phyloP scores from a whole-genome alignment of 2,888 invertebrate species.

The Andrena trimmerana region DNA sequence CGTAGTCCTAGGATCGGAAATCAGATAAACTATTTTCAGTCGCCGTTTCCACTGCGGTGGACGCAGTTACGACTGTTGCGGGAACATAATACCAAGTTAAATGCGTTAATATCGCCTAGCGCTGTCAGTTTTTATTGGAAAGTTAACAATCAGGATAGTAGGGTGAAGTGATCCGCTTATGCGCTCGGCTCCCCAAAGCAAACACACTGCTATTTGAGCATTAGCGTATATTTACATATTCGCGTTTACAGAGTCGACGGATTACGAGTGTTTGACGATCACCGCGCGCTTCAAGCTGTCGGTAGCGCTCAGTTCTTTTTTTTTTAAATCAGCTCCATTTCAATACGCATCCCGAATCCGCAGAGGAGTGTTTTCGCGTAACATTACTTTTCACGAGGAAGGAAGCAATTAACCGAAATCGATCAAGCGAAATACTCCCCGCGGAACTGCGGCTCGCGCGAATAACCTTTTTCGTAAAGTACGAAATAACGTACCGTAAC shows the following conservation, averaged over 20 bases:
- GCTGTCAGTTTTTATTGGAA: slow-evolving; percentile 26
- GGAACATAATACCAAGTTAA: slow-evolving; percentile 4
- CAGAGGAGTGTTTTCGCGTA: background rate
- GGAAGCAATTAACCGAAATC: slow-evolving; percentile 60
- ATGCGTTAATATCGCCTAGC: background rate
- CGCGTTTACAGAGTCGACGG: slow-evolving; percentile 50
- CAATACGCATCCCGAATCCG: background rate
- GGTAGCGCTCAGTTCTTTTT: background rate
- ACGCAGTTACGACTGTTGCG: background rate
- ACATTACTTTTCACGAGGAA: background rate
- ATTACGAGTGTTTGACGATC: slow-evolving; percentile 43
- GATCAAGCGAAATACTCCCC: slow-evolving; percentile 30
- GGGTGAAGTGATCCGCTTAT: slow-evolving; percentile 55
- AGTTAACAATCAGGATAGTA: slow-evolving; percentile 22
- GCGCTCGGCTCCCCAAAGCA: slow-evolving; percentile 55
- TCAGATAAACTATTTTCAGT: background rate
- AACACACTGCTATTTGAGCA: slow-evolving; percentile 71
- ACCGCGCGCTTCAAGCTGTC: slow-evolving; percentile 8
- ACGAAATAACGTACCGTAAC: slow-evolving; percentile 73
- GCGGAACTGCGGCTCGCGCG: slow-evolving; percentile 27
- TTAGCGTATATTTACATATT: slow-evolving; percentile 68
- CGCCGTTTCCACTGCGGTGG: background rate
- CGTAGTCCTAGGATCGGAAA: background rate
- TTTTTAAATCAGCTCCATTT: slow-evolving; percentile 3
- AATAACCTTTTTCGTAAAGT: slow-evolving; percentile 64